Base-by-base conservation (phyloP, 2,797 vertebrate genomes). In the Spheniscus humboldti region DNA sequence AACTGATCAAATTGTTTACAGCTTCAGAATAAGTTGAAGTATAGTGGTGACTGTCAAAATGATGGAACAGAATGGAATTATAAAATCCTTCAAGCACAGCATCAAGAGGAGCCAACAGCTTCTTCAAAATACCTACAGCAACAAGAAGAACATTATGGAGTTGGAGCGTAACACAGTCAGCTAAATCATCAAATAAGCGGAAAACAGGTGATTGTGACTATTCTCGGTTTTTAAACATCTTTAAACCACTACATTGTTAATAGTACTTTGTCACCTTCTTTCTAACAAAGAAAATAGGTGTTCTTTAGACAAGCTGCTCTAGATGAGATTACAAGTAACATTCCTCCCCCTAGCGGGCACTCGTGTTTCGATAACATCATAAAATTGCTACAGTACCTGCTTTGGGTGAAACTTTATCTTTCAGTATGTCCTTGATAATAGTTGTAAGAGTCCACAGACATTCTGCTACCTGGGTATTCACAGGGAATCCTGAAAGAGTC, bases 391-490 rank as follows among this genome's bases (percentile, higher is more conserved):
- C 79, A 27, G 45, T 92, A 99, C 99, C 97, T 96, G 64, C 63
- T 92, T 97, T 95, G 92, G 97, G 73, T 30, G 28, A 62, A 86
- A 55, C 75, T 66, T 96, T 60, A 68, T 97, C 98, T 96, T 97
- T 98, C 60, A 99, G 91, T 33, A 98, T 75, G 80, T 91, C 97
- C 96, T 98, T 99, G 24, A 99, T 83, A 35, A 99, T 50, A 18
- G 93, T 72, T 0, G 98, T 98, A 68, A 99, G 95, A 7, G 98
- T 98, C 97, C 98, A 98, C 59, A 99, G 97, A 92, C 98, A 99
- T 52, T 76, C 82, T 4, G 98, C 86, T 72, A 98, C 45, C 28
- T 94, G 93, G 13, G 79, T 22, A 18, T 39, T 82, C 9, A 92
- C 88, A 39, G 76, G 18, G 9, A 97, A 96, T 37, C 92, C 94